These are phyloP conservation scores for Euzetes globulus DNA, from an alignment of 2,888 invertebrate species.

Conservation along the genomic window DNA sequence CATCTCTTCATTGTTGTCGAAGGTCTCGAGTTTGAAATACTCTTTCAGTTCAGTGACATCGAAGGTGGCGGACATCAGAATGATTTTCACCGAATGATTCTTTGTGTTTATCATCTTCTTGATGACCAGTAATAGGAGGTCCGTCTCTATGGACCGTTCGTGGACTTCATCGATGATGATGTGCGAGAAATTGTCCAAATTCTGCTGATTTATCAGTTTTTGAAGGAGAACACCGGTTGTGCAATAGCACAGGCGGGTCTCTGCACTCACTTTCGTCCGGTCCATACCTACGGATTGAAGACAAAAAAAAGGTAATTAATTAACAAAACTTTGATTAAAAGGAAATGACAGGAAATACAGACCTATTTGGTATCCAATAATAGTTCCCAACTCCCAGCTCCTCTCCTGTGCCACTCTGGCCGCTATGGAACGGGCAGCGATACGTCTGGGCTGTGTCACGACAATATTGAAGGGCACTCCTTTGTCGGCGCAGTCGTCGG, in stretches of 20 bases:
- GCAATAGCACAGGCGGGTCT: slow-evolving; percentile 72
- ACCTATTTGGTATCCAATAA: slow-evolving; percentile 80
- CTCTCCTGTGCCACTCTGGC: slow-evolving; percentile 73
- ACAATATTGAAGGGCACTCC: slow-evolving; percentile 70
- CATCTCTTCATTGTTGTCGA: background rate
- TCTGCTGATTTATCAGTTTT: slow-evolving; percentile 62
- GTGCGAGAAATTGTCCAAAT: slow-evolving; percentile 72
- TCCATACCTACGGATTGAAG: slow-evolving; percentile 54
- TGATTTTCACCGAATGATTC: slow-evolving; percentile 60
- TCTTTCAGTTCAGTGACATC: slow-evolving; percentile 62
- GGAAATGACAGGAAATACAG: background rate
- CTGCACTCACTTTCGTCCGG: slow-evolving; percentile 51
- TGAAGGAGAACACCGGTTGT: slow-evolving; percentile 83
- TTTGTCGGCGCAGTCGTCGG: slow-evolving; percentile 60
- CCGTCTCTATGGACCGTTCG: slow-evolving; percentile 84
- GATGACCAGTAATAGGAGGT: slow-evolving; percentile 75
- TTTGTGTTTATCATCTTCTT: slow-evolving; percentile 65
- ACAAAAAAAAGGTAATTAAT: background rate
- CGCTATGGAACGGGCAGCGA: slow-evolving; percentile 85
- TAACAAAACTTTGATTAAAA: background rate
- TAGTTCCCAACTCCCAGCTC: slow-evolving; percentile 67
- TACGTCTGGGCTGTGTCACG: slow-evolving; percentile 86
- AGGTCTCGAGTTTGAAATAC: slow-evolving; percentile 57
- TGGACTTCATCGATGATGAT: slow-evolving; percentile 89
- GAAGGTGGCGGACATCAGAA: slow-evolving; percentile 92